These are phyloP conservation scores for Agapornis roseicollis DNA, from an alignment of 2,113 vertebrate species.

Conservation along the genomic window DNA sequence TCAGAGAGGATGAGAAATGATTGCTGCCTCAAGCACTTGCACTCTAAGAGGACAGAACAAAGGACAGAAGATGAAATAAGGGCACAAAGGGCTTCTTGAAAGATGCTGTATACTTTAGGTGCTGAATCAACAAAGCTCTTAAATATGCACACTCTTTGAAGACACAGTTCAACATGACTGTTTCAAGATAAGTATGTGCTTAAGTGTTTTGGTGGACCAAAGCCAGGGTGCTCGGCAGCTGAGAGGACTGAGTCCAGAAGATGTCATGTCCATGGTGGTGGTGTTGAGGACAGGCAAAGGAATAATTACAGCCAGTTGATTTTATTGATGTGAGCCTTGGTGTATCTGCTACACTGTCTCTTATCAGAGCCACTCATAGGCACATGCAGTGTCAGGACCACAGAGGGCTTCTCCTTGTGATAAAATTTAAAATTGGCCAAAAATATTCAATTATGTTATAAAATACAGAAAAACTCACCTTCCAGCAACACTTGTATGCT, in stretches of 20 bases:
- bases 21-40: background rate
- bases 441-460: background rate
- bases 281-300: background rate
- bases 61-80: constrained; percentile 26
- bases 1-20: background rate
- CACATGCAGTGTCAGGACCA: background rate
- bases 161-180: background rate
- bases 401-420: fast-evolving
- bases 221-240: background rate
- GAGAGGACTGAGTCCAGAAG: background rate
- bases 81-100: background rate
- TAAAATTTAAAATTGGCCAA: background rate
- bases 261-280: fast-evolving
- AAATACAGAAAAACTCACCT: background rate
- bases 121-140: constrained; percentile 15
- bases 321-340: background rate
- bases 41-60: background rate
- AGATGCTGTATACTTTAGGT: background rate
- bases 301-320: background rate
- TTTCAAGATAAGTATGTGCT: background rate
- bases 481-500: background rate
- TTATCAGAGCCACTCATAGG: background rate
- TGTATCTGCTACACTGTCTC: background rate
- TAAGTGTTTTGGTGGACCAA: background rate
- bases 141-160: background rate